phyloP scores from a whole-genome alignment of 2,113 vertebrate species.

The Bubalus kerabau region DNA sequence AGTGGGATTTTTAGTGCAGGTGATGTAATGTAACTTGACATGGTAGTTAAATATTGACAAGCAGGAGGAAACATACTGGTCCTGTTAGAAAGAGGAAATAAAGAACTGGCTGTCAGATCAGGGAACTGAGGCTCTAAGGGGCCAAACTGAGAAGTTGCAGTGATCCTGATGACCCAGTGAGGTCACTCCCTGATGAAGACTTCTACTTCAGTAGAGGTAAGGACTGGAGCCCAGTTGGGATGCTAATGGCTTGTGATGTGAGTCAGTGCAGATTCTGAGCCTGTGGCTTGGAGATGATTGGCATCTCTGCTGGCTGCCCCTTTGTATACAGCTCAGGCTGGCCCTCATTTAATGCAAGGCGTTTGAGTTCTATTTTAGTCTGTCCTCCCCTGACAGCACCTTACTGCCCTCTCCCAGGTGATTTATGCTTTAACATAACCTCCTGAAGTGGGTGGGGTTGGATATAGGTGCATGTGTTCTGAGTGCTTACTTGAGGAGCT shows the following conservation, averaged over 20 bases:
- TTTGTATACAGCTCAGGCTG: neutral
- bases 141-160: slow-evolving; percentile 56
- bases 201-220: slow-evolving; percentile 80
- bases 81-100: slow-evolving; percentile 52
- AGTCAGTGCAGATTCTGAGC: neutral
- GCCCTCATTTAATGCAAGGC: slow-evolving; percentile 47
- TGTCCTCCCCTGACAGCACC: neutral
- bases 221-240: slow-evolving; percentile 51
- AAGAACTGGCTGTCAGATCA: slow-evolving; percentile 35
- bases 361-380: neutral
- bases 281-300: slow-evolving; percentile 31
- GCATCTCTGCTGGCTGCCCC: neutral
- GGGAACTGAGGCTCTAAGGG: slow-evolving; percentile 15
- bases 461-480: slow-evolving; percentile 20
- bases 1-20: slow-evolving; percentile 74
- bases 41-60: slow-evolving; percentile 89
- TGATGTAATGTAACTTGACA: slow-evolving; percentile 82
- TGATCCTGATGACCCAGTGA: slow-evolving; percentile 65
- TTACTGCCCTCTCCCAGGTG: neutral
- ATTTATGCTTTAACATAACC: slow-evolving; percentile 49
- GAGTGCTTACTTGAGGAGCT: slow-evolving; percentile 68
- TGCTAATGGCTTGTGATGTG: neutral
- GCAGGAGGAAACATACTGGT: slow-evolving; percentile 69
- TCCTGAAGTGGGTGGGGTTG: neutral
- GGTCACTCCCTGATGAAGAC: slow-evolving; percentile 45